These are phyloP conservation scores for Dipodomys merriami DNA, from an alignment of 2,113 vertebrate genomes.

Conservation along the genomic window DNA sequence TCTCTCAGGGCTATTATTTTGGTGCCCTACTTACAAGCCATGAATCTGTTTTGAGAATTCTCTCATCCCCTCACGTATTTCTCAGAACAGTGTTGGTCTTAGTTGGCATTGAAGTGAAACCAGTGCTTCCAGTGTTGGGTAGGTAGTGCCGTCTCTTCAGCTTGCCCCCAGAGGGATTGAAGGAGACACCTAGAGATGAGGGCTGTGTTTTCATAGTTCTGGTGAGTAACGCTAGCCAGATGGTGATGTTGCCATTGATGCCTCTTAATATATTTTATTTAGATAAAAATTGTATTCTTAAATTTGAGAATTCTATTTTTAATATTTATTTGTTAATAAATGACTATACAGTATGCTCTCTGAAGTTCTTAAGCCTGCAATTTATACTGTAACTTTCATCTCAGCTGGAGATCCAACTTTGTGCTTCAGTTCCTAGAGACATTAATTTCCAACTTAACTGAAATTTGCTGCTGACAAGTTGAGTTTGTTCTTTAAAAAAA, in stretches of 20 bases:
- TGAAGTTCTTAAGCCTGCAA: not conserved
- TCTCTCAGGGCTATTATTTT: not conserved
- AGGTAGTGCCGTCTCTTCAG: not conserved
- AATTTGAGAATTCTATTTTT: constrained; percentile 57
- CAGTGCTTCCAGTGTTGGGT: not conserved
- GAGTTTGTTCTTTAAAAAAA: constrained; percentile 57
- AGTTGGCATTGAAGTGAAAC: not conserved
- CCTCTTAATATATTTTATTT: constrained; percentile 38
- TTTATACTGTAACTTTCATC: constrained; percentile 44
- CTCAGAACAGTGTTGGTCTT: not conserved
- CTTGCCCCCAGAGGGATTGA: not conserved
- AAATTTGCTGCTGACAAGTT: constrained; percentile 73
- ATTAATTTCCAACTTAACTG: constrained; percentile 48
- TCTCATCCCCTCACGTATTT: not conserved
- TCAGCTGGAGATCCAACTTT: constrained; percentile 38
- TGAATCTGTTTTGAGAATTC: constrained; percentile 17
- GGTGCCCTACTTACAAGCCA: not conserved
- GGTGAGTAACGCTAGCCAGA: not conserved
- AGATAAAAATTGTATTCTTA: constrained; percentile 49
- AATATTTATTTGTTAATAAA: constrained; percentile 43
- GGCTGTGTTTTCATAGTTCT: not conserved
- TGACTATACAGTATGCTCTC: not conserved
- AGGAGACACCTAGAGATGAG: not conserved
- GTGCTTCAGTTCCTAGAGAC: constrained; percentile 19
- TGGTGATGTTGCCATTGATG: not conserved